Evolutionary conservation across 2,113 vertebrate genomes (phyloP), one percentile per base, ranked within the genome.

Genomic region (Thalassoma bifasciatum): DNA sequence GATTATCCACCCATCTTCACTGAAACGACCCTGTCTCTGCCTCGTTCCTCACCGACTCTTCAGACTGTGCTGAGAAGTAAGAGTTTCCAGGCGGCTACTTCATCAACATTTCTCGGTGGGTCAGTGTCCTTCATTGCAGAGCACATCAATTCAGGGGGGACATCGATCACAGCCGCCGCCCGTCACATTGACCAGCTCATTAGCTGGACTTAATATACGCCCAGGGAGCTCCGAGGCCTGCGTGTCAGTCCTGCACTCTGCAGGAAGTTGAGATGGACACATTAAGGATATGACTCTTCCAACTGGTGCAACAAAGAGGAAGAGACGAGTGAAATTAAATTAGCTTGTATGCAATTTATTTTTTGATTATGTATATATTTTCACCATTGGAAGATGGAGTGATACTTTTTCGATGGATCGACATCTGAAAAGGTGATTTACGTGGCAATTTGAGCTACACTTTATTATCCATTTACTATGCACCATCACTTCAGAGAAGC

Each of bases 111-210:
- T 89, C 85, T 89, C 80, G 14, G 83, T 68, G 77, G 91, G 90
- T 92, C 91, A 91, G 86, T 86, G 90, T 91, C 89, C 88, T 90
- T 86, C 76, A 46, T 76, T 88, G 85, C 78, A 88, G 90, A 91
- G 81, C 79, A 87, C 86, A 90, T 92, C 86, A 91, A 91, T 89
- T 90, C 86, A 88, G 84, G 56, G 79, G 83, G 83, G 89, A 83
- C 89, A 92, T 92, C 85, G 89, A 93, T 94, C 91, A 92, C 80
- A 63, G 84, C 79, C 57, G 67, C 91, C 84, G 70, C 85, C 82
- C 63, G 80, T 91, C 88, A 87, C 87, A 90, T 80, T 91, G 91
- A 92, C 89, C 87, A 86, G 88, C 90, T 92, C 93, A 92, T 93
- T 93, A 93, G 84, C 76, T 75, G 82, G 78, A 89, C 88, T 86